Conservation (phyloP, 2,797 vertebrate genomes). For the Phaenicophaeus curvirostris region DNA sequence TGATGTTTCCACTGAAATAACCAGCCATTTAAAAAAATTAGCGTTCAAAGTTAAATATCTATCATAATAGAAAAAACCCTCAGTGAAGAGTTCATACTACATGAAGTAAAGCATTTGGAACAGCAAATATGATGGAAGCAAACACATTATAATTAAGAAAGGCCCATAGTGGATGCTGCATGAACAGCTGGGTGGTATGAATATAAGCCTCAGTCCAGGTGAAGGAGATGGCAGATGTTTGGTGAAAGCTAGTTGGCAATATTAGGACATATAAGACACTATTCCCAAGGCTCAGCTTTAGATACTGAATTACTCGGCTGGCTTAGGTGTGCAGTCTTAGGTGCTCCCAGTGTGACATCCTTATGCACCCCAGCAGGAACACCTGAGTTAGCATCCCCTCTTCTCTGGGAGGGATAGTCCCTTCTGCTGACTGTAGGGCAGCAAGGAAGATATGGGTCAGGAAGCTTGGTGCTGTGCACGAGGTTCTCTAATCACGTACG, state of each 20-base stretch:
- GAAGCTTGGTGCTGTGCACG: not conserved
- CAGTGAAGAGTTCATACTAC: not conserved
- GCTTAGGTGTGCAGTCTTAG: not conserved
- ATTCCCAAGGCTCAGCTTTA: not conserved
- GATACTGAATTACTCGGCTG: not conserved
- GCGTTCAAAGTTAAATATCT: not conserved
- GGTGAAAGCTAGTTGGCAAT: not conserved
- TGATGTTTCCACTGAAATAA: not conserved
- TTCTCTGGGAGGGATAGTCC: not conserved
- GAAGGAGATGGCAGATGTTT: not conserved
- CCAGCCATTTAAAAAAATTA: not conserved
- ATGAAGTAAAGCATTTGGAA: not conserved
- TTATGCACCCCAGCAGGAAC: not conserved
- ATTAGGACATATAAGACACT: not conserved
- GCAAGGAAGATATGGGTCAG: not conserved
- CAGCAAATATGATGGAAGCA: not conserved
- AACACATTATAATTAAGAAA: not conserved
- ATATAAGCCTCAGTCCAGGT: rapidly evolving
- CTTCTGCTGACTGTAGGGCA: not conserved
- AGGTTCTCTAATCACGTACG: not conserved
- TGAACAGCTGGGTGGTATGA: not conserved
- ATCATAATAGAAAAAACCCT: not conserved
- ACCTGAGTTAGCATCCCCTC: not conserved
- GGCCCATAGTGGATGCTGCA: not conserved
- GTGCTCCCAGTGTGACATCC: not conserved